phyloP scores from a whole-genome alignment of 2,888 invertebrate genomes.

The Polymixis lichenea region DNA sequence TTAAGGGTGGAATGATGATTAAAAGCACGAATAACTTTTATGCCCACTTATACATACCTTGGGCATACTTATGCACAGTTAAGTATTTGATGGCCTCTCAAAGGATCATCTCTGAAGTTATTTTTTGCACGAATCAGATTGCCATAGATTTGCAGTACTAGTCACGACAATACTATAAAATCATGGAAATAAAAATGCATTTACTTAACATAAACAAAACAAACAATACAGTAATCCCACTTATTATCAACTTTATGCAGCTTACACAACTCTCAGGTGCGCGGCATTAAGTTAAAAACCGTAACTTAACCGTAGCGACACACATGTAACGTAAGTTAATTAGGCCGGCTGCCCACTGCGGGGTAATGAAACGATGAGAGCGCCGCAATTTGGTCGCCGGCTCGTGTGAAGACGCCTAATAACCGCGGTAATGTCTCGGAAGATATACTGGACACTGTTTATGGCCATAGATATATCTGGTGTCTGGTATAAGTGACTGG shows the following conservation, averaged over 20 bases:
- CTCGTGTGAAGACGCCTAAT: slow-evolving; percentile 43
- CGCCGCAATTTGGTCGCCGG: slow-evolving; percentile 33
- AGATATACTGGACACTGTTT: slow-evolving; percentile 39
- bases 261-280: slow-evolving; percentile 40
- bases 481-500: background rate
- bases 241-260: slow-evolving; percentile 31
- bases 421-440: slow-evolving; percentile 42
- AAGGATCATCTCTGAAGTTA: too few relatives aligned
- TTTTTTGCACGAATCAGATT: too few relatives aligned
- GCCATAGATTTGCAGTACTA: too few relatives aligned
- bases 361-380: slow-evolving; percentile 55
- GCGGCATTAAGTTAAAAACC: slow-evolving; percentile 39
- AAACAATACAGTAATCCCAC: background rate
- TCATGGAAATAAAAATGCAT: background rate
- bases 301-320: slow-evolving; percentile 32
- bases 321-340: slow-evolving; percentile 57
- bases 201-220: slow-evolving; percentile 4
- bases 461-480: background rate
- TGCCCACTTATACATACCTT: too few relatives aligned
- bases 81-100: too few relatives aligned
- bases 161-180: background rate
- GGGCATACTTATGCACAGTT: too few relatives aligned
- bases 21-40: too few relatives aligned
- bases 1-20: too few relatives aligned
- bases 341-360: slow-evolving; percentile 55